A percentile compares a stretch with the other conserved stretches of the same genome.
These are phyloP conservation scores for Morinoia aosen DNA, from an alignment of 2,888 invertebrate genomes.

Conservation along the genomic window DNA sequence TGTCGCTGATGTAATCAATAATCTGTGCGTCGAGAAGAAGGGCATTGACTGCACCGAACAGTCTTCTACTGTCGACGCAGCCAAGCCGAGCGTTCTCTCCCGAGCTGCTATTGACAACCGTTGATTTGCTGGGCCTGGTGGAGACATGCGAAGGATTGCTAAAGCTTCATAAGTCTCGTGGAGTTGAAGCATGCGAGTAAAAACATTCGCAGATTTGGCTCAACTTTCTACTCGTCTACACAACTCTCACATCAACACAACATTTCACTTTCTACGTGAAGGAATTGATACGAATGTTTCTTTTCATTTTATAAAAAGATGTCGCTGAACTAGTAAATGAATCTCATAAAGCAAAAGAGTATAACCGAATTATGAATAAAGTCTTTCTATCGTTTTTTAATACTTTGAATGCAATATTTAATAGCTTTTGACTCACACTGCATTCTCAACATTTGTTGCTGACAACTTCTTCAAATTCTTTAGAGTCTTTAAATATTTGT, in stretches of 20 bases:
- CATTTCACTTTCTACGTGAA: background rate
- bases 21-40: background rate
- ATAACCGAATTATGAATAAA: too few species aligned
- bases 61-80: background rate
- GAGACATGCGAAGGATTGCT: background rate
- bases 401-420: too few species aligned
- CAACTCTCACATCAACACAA: background rate
- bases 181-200: background rate
- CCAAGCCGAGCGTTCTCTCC: background rate
- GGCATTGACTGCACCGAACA: background rate
- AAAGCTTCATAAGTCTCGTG: background rate
- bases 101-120: background rate
- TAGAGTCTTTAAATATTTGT: too few species aligned
- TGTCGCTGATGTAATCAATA: background rate
- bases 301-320: background rate
- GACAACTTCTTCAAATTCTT: too few species aligned
- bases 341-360: too few species aligned
- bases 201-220: background rate
- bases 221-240: background rate
- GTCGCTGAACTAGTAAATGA: background rate
- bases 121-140: slow-evolving; percentile 1
- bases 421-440: too few species aligned
- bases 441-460: too few species aligned
- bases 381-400: too few species aligned
- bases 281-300: background rate